Conservation (phyloP, 2,113 vertebrate species). For the Hippocampus zosterae region DNA sequence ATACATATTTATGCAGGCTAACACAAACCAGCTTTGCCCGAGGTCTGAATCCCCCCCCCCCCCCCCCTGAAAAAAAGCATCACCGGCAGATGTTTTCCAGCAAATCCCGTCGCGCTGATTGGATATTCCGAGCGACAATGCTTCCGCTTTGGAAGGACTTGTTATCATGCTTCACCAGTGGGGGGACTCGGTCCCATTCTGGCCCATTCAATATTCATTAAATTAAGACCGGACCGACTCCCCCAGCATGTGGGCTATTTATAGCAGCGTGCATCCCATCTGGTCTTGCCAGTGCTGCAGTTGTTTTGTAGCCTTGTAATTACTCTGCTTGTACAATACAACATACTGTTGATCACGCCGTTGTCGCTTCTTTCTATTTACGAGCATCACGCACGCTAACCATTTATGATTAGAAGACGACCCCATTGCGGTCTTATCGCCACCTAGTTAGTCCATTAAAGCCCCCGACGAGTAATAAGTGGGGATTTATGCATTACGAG, state of each 20-base stretch:
- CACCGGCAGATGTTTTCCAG: constrained; percentile 17
- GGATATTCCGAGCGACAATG: constrained; percentile 17
- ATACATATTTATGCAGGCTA: neutral
- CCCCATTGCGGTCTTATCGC: neutral
- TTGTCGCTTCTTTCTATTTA: neutral
- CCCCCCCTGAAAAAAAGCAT: constrained; percentile 5
- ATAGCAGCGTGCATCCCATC: constrained; percentile 10
- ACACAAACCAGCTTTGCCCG: constrained; percentile 1
- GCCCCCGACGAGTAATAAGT: constrained; percentile 10
- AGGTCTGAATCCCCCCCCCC: neutral
- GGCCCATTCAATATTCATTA: constrained; percentile 22
- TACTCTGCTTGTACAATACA: constrained; percentile 5
- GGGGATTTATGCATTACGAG: constrained; percentile 30
- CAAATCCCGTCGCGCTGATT: constrained; percentile 9
- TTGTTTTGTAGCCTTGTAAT: constrained; percentile 12
- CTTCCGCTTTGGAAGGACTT: constrained; percentile 9
- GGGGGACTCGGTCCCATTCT: constrained; percentile 1
- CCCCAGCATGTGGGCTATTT: constrained; percentile 12
- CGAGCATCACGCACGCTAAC: neutral
- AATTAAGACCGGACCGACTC: constrained; percentile 12
- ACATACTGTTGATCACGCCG: neutral
- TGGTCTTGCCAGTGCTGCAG: constrained; percentile 12
- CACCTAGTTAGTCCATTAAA: constrained; percentile 15
- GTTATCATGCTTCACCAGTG: neutral
- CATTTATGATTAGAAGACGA: constrained; percentile 6